Conservation (phyloP, 2,797 vertebrate species). For the Tragelaphus eurycerus region DNA sequence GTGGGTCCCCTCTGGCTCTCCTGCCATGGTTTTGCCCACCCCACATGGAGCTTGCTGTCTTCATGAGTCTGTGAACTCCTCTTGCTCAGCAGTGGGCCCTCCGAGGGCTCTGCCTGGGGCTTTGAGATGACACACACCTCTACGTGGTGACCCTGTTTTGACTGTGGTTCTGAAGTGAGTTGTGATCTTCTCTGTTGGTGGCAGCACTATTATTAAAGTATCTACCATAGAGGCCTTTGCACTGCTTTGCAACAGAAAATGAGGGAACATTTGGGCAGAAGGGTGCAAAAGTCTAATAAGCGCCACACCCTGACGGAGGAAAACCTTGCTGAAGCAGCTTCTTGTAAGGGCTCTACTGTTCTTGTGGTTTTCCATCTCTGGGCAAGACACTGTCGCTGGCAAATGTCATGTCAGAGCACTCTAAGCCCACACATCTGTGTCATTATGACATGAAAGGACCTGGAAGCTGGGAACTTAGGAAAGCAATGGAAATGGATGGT, state of each 20-base stretch:
- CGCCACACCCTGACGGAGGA: neutral
- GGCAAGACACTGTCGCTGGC: neutral
- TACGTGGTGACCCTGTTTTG: neutral
- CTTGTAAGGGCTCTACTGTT: neutral
- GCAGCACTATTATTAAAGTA: neutral
- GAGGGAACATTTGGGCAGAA: neutral
- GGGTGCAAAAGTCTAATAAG: neutral
- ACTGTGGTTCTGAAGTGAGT: neutral
- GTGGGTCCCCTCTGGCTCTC: neutral
- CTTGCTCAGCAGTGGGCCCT: neutral
- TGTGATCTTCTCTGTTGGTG: neutral
- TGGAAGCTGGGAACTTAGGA: neutral
- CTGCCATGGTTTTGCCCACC: too few relatives aligned
- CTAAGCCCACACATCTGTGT: neutral
- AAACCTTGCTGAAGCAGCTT: neutral
- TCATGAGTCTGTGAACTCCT: neutral
- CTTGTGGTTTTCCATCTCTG: neutral
- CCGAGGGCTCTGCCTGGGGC: neutral
- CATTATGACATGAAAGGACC: neutral
- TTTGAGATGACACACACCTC: neutral
- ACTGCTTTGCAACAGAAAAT: neutral
- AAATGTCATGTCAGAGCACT: neutral
- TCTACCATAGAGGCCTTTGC: neutral
- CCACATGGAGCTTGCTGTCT: neutral
- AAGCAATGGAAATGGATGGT: neutral